Base-by-base conservation (phyloP, 2,888 invertebrate genomes). In the Cheilosia urbana region DNA sequence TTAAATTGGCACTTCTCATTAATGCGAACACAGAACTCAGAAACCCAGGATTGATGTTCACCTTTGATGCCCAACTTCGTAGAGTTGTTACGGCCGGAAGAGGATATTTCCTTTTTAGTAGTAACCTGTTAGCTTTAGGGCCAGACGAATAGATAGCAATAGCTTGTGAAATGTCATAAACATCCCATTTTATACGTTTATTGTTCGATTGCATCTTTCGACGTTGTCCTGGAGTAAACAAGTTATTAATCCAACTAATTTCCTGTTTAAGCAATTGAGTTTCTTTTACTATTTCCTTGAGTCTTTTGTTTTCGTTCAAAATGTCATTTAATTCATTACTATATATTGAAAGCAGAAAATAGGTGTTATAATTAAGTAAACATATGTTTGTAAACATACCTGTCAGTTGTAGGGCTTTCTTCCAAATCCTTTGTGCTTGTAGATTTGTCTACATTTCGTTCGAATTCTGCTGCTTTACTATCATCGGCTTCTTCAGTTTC, bases 21-120 rank as follows among this genome's bases (percentile, higher is more conserved):
- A 47, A 30, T 34, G 11, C 27, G 30, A 71, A 58, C 6, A 71
- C 58, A 30, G 42, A 30, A 15, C 15, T 42, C 4, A 72, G 9
- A 0, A 17, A 34, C 5, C 57, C 57, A 15, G 57, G 57, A 9
- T 27, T 37, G 17, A 63, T 15, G 4, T 63, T 15, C 4, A 63
- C 24, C 30, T 63, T 49, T 17, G 27, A 2, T 17, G 63, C 34
- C 49, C 49, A 63, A 9, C 4, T 49, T 63, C 19, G 6, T 37
- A 45, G 24, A 30, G 57, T 30, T 30, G 19, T 30, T 13, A 55
- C 55, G 17, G 17, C 55, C 1, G 34, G 30, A 17, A 55, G 19
- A 7, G 42, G 55, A 55, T 17, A 34, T 3, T 5, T 37, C 17
- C 42, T 34, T 3, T 57, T 30, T 19, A 58, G 6, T 24, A 58